Conservation (phyloP, 2,888 invertebrate genomes). For the Pollenia labialis region DNA sequence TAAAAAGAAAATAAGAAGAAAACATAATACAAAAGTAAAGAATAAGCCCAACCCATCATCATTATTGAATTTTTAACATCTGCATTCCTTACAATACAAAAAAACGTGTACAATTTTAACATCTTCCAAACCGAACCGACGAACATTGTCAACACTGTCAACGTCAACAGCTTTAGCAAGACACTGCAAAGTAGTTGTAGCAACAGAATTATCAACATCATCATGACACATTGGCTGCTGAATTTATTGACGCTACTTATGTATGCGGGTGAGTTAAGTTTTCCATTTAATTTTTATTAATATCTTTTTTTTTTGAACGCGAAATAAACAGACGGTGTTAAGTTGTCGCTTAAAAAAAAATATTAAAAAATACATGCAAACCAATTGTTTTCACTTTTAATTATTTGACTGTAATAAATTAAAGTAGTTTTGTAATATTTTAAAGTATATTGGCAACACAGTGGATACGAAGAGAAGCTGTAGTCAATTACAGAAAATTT, state of each 20-base stretch:
- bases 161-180: constrained; percentile 1
- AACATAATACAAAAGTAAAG: background rate
- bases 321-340: constrained; percentile 11
- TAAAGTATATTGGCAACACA: too few species aligned
- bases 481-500: too few species aligned
- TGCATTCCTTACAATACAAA: constrained; percentile 46
- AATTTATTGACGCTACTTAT: constrained; percentile 75
- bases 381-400: background rate
- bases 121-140: constrained; percentile 19
- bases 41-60: constrained; percentile 2
- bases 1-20: background rate
- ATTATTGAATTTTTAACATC: constrained; percentile 35
- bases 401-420: too few species aligned
- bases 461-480: too few species aligned
- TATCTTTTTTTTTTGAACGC: constrained; percentile 12
- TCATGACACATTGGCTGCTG: constrained; percentile 75
- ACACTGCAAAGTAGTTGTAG: background rate
- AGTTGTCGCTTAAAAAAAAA: constrained; percentile 1
- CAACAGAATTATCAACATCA: constrained; percentile 59
- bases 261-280: constrained; percentile 74
- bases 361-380: background rate
- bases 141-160: constrained; percentile 28
- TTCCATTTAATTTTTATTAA: constrained; percentile 64
- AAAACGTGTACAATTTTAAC: constrained; percentile 34
- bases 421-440: too few species aligned